These are phyloP conservation scores for Trigoniulus corallinus DNA, from an alignment of 1,140 invertebrate species.

Conservation along the genomic window DNA sequence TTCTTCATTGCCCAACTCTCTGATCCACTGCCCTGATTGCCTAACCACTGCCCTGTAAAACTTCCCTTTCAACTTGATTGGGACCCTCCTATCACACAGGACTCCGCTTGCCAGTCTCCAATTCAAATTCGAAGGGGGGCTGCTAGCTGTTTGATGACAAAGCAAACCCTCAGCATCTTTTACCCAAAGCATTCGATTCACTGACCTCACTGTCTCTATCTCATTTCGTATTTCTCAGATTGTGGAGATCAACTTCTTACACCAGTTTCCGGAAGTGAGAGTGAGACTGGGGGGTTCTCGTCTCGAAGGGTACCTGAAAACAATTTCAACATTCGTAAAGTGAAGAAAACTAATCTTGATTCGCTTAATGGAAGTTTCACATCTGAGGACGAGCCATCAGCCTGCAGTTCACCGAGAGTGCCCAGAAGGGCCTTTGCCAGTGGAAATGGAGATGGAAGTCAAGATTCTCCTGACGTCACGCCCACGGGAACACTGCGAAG, in stretches of 20 bases:
- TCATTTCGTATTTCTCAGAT: too few relatives aligned
- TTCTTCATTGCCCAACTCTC: too few relatives aligned
- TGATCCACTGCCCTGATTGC: too few relatives aligned
- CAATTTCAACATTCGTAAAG: conserved; percentile 28
- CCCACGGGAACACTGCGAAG: conserved; percentile 70
- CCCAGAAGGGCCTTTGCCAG: conserved; percentile 38
- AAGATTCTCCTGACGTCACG: conserved; percentile 59
- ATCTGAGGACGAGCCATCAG: conserved; percentile 35
- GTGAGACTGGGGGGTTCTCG: conserved; percentile 37
- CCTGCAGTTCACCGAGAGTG: conserved; percentile 46
- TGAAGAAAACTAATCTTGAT: neutral
- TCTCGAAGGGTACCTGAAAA: conserved; percentile 28
- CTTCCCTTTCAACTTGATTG: too few relatives aligned
- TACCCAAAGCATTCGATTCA: too few relatives aligned
- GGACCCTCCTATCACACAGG: too few relatives aligned
- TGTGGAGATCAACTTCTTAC: conserved; percentile 33
- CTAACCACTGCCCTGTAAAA: too few relatives aligned
- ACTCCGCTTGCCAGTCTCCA: too few relatives aligned
- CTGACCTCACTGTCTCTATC: too few relatives aligned
- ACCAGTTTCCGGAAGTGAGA: conserved; percentile 47
- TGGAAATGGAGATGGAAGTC: conserved; percentile 18
- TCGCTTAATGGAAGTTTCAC: conserved; percentile 12
- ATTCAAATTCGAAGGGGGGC: too few relatives aligned
- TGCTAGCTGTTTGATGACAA: too few relatives aligned
- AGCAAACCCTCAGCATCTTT: too few relatives aligned